phyloP scores from a whole-genome alignment of 2,797 vertebrate species.

The Microctenopoma steveboyesi region DNA sequence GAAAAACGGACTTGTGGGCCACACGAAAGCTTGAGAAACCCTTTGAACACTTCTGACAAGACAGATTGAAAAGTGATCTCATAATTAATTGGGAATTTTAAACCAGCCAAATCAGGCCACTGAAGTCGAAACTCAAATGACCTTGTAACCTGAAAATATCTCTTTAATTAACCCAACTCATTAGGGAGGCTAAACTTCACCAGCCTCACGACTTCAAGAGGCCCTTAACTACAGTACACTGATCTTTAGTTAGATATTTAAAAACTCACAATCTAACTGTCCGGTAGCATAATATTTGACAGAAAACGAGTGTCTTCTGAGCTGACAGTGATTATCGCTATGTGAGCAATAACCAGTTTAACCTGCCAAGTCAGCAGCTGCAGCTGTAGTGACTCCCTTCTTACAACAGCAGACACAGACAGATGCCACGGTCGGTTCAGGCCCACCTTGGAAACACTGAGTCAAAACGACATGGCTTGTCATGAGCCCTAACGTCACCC shows the following conservation, averaged over 20 bases:
- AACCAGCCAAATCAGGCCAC: constrained; percentile 62
- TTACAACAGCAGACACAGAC: constrained; percentile 37
- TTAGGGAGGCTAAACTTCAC: neutral
- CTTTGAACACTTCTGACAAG: constrained; percentile 43
- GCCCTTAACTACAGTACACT: neutral
- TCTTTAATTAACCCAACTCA: constrained; percentile 21
- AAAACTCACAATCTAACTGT: neutral
- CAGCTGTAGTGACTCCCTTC: constrained; percentile 21
- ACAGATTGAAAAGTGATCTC: constrained; percentile 57
- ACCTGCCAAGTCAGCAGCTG: constrained; percentile 40
- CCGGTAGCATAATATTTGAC: neutral
- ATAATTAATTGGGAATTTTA: constrained; percentile 55
- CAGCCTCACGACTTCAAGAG: neutral
- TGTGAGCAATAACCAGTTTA: constrained; percentile 8
- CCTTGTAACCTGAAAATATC: constrained; percentile 32
- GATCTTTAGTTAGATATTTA: neutral
- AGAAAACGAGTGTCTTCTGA: neutral
- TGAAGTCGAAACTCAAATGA: constrained; percentile 30
- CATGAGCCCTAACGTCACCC: constrained; percentile 41
- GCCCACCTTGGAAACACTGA: constrained; percentile 20
- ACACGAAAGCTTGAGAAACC: constrained; percentile 23
- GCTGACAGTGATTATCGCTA: neutral
- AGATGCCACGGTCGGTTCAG: constrained; percentile 38
- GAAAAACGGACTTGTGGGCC: constrained; percentile 1
- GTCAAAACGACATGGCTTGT: constrained; percentile 41